These are phyloP conservation scores for Astatoreochromis straeleni DNA, from an alignment of 2,113 vertebrate species.

Conservation along the genomic window DNA sequence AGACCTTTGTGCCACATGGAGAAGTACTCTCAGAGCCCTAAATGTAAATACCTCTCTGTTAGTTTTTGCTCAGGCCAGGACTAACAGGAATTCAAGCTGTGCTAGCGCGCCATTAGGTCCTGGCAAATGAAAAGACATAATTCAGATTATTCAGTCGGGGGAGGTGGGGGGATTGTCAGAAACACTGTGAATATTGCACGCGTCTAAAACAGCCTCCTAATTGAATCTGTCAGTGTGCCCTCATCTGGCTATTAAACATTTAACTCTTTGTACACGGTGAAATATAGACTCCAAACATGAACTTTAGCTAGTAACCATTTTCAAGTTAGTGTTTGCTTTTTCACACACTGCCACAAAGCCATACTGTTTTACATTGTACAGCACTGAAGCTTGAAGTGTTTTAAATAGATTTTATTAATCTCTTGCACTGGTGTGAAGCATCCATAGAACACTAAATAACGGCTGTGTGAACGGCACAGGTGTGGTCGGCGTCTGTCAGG, in stretches of 20 bases:
- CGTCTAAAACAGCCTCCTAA: slow-evolving; percentile 31
- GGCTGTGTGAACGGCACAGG: slow-evolving; percentile 41
- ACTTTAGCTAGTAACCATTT: slow-evolving; percentile 2
- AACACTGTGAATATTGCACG: slow-evolving; percentile 30
- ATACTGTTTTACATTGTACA: slow-evolving; percentile 14
- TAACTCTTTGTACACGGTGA: slow-evolving; percentile 20
- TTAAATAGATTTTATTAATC: slow-evolving; percentile 32
- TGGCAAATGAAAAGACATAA: slow-evolving; percentile 42
- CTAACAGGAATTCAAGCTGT: slow-evolving; percentile 58
- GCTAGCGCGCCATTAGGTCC: slow-evolving; percentile 35
- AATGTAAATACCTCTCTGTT: slow-evolving; percentile 48
- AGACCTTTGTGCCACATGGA: slow-evolving; percentile 28
- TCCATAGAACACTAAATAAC: slow-evolving; percentile 43
- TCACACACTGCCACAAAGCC: slow-evolving; percentile 36
- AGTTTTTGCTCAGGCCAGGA: slow-evolving; percentile 39
- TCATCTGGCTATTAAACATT: slow-evolving; percentile 31
- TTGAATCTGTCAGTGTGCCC: slow-evolving; percentile 50
- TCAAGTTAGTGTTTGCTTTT: slow-evolving; percentile 33
- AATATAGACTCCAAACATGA: neutral
- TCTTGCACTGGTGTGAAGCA: slow-evolving; percentile 23
- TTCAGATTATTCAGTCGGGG: slow-evolving; percentile 48
- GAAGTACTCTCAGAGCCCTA: slow-evolving; percentile 14
- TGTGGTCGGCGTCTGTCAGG: slow-evolving; percentile 55
- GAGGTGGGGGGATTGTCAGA: slow-evolving; percentile 26
- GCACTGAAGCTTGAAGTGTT: neutral